Evolutionary conservation across 2,113 vertebrate genomes (phyloP).

Genomic region (Anser cygnoides): DNA sequence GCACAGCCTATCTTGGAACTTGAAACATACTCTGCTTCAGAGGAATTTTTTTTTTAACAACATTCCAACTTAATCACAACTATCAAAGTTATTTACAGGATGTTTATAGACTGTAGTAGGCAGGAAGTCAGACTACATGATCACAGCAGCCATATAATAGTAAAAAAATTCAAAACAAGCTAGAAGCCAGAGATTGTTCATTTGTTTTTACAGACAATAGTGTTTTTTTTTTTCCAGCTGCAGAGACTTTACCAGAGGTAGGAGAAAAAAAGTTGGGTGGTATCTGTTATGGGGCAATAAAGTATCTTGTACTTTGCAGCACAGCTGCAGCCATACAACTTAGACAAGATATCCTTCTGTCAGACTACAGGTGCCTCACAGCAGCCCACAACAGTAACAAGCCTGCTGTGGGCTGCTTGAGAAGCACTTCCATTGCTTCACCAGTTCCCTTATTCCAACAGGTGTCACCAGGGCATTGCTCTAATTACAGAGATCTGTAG

Average conservation of each 20-base stretch:
- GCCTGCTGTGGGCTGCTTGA: background rate
- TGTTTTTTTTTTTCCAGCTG: background rate
- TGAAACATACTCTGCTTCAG: background rate
- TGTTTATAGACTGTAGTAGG: conserved; percentile 49
- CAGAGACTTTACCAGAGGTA: background rate
- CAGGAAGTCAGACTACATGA: conserved; percentile 58
- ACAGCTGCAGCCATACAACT: background rate
- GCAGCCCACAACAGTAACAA: background rate
- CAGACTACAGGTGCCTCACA: background rate
- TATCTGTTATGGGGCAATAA: background rate
- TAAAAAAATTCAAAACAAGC: conserved; percentile 58
- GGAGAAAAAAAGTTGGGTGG: background rate
- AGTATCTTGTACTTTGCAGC: background rate
- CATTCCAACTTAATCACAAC: conserved; percentile 54
- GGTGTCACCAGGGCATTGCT: background rate
- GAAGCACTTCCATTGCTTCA: background rate
- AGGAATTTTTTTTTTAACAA: conserved; percentile 10
- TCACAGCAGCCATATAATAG: conserved; percentile 38
- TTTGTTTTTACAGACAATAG: conserved; percentile 47
- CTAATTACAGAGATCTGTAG: background rate
- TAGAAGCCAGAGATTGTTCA: conserved; percentile 41
- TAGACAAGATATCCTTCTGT: background rate
- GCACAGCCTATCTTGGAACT: background rate
- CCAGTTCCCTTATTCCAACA: background rate
- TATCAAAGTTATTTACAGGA: conserved; percentile 66